Conservation (phyloP, 1,140 invertebrate genomes). For the Ceratoteleas bidentatus region DNA sequence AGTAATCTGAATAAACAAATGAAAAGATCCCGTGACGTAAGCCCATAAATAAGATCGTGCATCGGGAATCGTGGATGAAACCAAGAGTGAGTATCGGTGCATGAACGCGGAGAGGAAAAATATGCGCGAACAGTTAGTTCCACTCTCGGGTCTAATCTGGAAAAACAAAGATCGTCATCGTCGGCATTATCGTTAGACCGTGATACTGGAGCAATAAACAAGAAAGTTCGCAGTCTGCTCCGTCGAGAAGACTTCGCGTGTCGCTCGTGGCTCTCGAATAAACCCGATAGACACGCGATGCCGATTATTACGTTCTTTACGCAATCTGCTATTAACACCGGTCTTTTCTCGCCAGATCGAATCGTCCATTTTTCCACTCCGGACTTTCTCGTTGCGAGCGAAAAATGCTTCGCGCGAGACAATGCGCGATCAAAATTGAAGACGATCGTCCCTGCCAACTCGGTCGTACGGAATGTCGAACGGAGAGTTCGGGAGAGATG, state of each 20-base stretch:
- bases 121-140: conserved; percentile 44
- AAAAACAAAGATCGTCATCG: conserved; percentile 62
- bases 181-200: conserved; percentile 60
- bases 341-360: conserved; percentile 36
- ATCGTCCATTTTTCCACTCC: conserved; percentile 30
- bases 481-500: neutral
- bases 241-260: conserved; percentile 56
- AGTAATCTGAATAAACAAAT: neutral
- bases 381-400: conserved; percentile 21
- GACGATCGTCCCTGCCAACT: too few relatives aligned
- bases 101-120: conserved; percentile 28
- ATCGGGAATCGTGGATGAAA: conserved; percentile 11
- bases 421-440: neutral
- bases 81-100: conserved; percentile 41
- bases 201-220: conserved; percentile 63
- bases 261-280: conserved; percentile 53
- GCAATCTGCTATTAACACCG: conserved; percentile 58
- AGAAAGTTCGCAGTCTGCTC: conserved; percentile 53
- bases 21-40: conserved; percentile 13
- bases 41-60: conserved; percentile 12
- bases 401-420: conserved; percentile 1
- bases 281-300: conserved; percentile 61
- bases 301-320: conserved; percentile 61
- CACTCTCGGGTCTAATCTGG: conserved; percentile 47
- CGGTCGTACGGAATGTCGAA: too few relatives aligned